Base-by-base conservation (phyloP, 2,888 invertebrate genomes). In the Tipula unca region DNA sequence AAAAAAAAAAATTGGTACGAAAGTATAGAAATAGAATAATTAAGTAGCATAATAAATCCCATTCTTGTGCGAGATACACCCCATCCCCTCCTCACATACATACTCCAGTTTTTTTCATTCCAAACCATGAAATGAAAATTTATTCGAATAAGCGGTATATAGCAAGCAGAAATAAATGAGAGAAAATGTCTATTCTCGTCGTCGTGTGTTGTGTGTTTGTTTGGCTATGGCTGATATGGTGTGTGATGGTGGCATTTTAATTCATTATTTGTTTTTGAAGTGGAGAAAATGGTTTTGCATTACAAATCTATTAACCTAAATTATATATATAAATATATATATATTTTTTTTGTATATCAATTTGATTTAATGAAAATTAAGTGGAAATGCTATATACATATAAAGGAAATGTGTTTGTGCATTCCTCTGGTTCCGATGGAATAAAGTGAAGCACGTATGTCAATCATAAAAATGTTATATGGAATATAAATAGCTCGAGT, bases 231-330 rank as follows among this genome's bases (percentile, higher is more conserved):
- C 32, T 32, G 69, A 54, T 10, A 69, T 69, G 69, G 48, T 1
- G 48, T 48, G 14, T 25, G n/a, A n/a, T n/a, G 69, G 25, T 69
- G 69, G 69, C 13, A 69, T 69, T 69, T 69, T 69, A 69, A 69
- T 69, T 69, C 69, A 69, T 69, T 69, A 69, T 69, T 25, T 69
- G 20, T 25, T 69, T 69, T 69, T 25, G 69, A 69, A 69, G 25
- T 25, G 69, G 69, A 25, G 69, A 69, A 69, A 69, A 69, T 69
- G 69, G 69, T 20, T 69, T 69, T 69, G 69, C 25, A 69, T 69
- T 69, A 69, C 69, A 69, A 69, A 69, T 69, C 20, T 69, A 69
- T 69, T 69, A 69, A 69, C 69, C 69, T 69, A 69, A 69, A 69
- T 69, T 69, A 69, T 69, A 69, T 25, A 69, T 25, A 69, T 69